Evolutionary conservation across 2,888 invertebrate genomes (phyloP).

Genomic region (Vanessa cardui): DNA sequence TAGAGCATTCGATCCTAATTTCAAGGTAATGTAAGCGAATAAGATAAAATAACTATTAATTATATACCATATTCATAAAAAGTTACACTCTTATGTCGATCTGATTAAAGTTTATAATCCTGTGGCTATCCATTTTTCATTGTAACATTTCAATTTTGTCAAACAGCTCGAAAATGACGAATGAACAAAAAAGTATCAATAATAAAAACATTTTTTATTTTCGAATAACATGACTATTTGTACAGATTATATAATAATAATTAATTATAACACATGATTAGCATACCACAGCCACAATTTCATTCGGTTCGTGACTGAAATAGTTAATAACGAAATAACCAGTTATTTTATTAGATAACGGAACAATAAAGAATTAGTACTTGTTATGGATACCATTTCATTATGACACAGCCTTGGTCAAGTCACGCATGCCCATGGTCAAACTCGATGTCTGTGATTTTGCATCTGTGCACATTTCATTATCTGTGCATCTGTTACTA

Average conservation of each 20-base stretch:
- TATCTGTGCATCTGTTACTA: slow-evolving; percentile 25
- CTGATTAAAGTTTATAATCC: background rate
- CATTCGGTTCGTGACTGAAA: slow-evolving; percentile 67
- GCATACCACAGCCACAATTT: slow-evolving; percentile 56
- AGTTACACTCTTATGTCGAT: background rate
- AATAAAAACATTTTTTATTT: background rate
- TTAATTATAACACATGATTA: slow-evolving; percentile 52
- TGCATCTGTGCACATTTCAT: slow-evolving; percentile 37
- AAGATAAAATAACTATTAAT: background rate
- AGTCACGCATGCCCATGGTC: slow-evolving; percentile 54
- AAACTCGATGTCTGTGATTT: slow-evolving; percentile 40
- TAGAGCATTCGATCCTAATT: slow-evolving; percentile 36
- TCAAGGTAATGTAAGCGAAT: slow-evolving; percentile 36
- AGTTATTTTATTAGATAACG: slow-evolving; percentile 76
- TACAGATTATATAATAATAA: slow-evolving; percentile 24
- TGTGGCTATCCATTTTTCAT: background rate
- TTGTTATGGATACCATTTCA: slow-evolving; percentile 49
- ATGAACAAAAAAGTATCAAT: background rate
- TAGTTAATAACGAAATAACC: slow-evolving; percentile 66
- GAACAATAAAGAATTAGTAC: slow-evolving; percentile 58
- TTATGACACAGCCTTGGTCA: slow-evolving; percentile 64
- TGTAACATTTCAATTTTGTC: background rate
- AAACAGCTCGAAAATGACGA: background rate
- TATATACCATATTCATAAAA: background rate
- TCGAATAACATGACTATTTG: slow-evolving; percentile 1